These are phyloP conservation scores for Coracopsis vasa DNA, from an alignment of 2,113 vertebrate genomes.

Conservation along the genomic window DNA sequence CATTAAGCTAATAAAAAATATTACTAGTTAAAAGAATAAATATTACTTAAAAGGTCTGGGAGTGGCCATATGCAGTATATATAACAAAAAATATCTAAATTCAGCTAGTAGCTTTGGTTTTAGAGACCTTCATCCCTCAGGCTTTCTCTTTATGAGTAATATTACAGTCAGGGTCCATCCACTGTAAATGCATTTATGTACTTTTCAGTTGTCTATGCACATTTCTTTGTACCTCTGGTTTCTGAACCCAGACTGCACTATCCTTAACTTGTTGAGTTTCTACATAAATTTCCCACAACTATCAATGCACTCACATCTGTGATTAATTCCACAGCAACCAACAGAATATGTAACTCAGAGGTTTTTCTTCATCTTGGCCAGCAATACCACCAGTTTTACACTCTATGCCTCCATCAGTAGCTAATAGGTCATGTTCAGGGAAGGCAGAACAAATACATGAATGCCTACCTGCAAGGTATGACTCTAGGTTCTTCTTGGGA, in stretches of 20 bases:
- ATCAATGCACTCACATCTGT: neutral
- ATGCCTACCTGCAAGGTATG: neutral
- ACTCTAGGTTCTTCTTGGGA: neutral
- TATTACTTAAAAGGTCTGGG: neutral
- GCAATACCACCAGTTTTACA: neutral
- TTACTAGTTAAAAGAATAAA: neutral
- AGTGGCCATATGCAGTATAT: neutral
- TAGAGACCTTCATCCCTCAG: neutral
- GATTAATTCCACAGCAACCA: neutral
- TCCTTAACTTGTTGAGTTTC: neutral
- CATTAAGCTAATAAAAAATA: neutral
- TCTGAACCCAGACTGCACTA: neutral
- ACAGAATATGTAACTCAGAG: neutral
- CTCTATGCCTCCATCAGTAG: neutral
- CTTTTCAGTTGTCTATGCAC: neutral
- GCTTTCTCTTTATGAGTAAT: neutral
- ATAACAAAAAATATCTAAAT: neutral
- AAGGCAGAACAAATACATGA: neutral
- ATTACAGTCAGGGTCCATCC: neutral
- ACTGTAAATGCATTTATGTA: neutral
- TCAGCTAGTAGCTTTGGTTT: neutral
- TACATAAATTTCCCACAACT: neutral
- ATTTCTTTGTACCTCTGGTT: neutral
- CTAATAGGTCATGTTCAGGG: neutral
- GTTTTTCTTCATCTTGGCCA: neutral